Evolutionary conservation across 2,113 vertebrate genomes (phyloP).

Genomic region (Pycnonotus jocosus): DNA sequence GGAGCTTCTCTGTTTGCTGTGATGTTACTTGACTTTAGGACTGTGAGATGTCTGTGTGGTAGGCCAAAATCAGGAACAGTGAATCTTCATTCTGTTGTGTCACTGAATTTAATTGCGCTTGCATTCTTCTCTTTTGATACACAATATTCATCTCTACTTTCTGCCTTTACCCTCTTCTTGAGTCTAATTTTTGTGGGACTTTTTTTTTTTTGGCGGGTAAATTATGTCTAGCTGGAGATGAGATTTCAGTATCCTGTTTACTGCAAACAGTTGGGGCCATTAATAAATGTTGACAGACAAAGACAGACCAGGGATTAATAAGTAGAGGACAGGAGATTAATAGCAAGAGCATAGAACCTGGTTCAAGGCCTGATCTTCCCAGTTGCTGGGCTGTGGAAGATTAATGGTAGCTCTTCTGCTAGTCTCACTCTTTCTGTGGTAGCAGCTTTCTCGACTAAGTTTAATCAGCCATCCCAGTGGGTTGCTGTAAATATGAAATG

Average conservation of each 20-base stretch:
- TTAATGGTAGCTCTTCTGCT: slow-evolving; percentile 21
- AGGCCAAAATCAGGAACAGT: neutral
- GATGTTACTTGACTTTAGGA: neutral
- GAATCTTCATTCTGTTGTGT: neutral
- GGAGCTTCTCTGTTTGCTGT: neutral
- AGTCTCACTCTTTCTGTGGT: neutral
- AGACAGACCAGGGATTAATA: slow-evolving; percentile 50
- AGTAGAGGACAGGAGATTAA: slow-evolving; percentile 30
- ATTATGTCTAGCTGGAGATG: neutral
- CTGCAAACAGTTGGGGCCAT: neutral
- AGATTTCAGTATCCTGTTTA: slow-evolving; percentile 28
- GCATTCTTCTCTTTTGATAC: neutral
- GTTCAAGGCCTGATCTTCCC: slow-evolving; percentile 27
- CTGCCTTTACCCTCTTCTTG: neutral
- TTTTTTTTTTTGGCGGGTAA: neutral
- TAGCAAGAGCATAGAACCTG: neutral
- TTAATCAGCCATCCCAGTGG: neutral
- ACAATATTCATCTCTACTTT: neutral
- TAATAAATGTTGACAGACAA: slow-evolving; percentile 49
- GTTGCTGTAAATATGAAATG: slow-evolving; percentile 13
- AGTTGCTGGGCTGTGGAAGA: slow-evolving; percentile 22
- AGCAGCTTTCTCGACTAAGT: neutral
- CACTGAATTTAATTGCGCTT: neutral
- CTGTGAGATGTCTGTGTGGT: rapidly evolving
- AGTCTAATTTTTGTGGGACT: neutral